Percentiles rank a stretch among this genome's conserved stretches.
phyloP scores from a whole-genome alignment of 2,888 invertebrate genomes.

The Xanthorhoe designata region DNA sequence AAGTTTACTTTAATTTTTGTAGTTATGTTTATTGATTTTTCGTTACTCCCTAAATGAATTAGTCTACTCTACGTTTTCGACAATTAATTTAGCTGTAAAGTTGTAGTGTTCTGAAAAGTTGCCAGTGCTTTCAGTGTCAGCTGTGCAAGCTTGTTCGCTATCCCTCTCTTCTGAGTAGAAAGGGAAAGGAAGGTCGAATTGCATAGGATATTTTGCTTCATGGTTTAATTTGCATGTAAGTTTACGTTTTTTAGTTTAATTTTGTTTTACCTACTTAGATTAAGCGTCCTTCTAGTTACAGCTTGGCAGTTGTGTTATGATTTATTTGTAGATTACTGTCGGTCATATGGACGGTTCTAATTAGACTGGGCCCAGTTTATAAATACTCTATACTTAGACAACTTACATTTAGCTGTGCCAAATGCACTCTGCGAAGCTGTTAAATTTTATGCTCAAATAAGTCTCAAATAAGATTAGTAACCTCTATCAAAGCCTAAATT shows the following conservation, averaged over 20 bases:
- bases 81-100: slow-evolving; percentile 56
- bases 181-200: slow-evolving; percentile 75
- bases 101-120: slow-evolving; percentile 75
- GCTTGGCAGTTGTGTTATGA: slow-evolving; percentile 54
- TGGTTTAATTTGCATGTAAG: slow-evolving; percentile 75
- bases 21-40: slow-evolving; percentile 56
- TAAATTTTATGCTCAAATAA: slow-evolving; percentile 29
- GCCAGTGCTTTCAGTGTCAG: slow-evolving; percentile 81
- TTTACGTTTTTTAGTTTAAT: slow-evolving; percentile 43
- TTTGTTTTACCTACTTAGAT: slow-evolving; percentile 12
- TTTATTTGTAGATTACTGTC: slow-evolving; percentile 67
- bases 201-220: slow-evolving; percentile 76
- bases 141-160: slow-evolving; percentile 68
- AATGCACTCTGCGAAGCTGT: slow-evolving; percentile 48
- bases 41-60: slow-evolving; percentile 52
- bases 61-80: slow-evolving; percentile 53
- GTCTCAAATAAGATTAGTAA: slow-evolving; percentile 14
- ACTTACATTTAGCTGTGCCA: slow-evolving; percentile 64
- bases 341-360: slow-evolving; percentile 69
- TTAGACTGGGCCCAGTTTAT: slow-evolving; percentile 71
- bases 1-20: slow-evolving; percentile 45
- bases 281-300: slow-evolving; percentile 41
- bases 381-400: slow-evolving; percentile 75
- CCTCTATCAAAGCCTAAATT: slow-evolving; percentile 8
- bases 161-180: slow-evolving; percentile 71